phyloP scores from a whole-genome alignment of 2,888 invertebrate genomes.

The Lydus trimaculatus region DNA sequence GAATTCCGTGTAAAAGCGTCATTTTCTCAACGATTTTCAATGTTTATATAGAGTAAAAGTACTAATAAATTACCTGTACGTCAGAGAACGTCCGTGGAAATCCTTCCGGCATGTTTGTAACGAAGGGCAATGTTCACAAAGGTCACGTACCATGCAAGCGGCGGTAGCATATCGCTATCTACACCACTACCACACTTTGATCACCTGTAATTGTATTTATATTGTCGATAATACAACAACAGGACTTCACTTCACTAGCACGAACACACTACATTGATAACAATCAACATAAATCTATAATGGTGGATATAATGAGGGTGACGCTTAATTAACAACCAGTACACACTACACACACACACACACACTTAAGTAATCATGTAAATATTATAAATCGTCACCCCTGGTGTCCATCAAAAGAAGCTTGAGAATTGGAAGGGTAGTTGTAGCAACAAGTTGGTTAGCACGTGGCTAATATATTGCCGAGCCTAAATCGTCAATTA shows the following conservation, averaged over 20 bases:
- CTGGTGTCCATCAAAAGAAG: not conserved
- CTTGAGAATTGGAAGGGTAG: conserved; percentile 9
- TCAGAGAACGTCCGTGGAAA: conserved; percentile 55
- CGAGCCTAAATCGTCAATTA: conserved; percentile 40
- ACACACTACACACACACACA: conserved; percentile 21
- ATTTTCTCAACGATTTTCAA: no score
- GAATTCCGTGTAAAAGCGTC: no score
- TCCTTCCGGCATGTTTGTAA: conserved; percentile 56
- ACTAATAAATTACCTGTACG: conserved; percentile 49
- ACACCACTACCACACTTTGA: conserved; percentile 46
- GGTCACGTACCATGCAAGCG: conserved; percentile 55
- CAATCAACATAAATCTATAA: conserved; percentile 1
- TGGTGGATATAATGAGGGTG: conserved; percentile 18
- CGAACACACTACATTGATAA: conserved; percentile 19
- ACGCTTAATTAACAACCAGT: conserved; percentile 22
- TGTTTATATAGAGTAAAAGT: not conserved
- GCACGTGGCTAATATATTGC: conserved; percentile 46
- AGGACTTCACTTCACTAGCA: conserved; percentile 21
- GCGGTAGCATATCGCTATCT: conserved; percentile 53
- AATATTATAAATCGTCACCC: conserved; percentile 8
- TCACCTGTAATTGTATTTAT: conserved; percentile 49
- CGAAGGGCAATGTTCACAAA: conserved; percentile 48
- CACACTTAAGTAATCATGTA: not conserved
- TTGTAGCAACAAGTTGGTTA: conserved; percentile 49
- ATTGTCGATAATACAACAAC: conserved; percentile 41